Base-by-base conservation (phyloP, 2,888 invertebrate genomes). In the Orthosia gracilis region DNA sequence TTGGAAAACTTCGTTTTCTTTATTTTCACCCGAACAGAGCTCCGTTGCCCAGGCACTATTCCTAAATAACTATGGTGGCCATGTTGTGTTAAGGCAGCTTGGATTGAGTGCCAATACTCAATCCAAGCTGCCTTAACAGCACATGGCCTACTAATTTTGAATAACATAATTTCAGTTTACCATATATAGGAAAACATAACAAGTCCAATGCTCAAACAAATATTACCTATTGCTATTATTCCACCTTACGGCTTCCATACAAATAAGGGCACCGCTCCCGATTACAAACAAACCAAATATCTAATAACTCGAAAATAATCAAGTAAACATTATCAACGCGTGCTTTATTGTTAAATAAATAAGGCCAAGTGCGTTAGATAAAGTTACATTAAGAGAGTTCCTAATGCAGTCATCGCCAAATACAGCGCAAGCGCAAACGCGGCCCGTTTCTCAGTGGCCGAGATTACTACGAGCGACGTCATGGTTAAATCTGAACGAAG, bases 401-500 rank as follows among this genome's bases (percentile, higher is more conserved):
- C 92, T 92, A 93, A 93, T 94, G 93, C 93, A 93, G 91, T 91
- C 92, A 93, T 91, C 91, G 91, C 93, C 94, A 93, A 94, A 95
- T 94, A 92, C 89, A 93, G 93, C 89, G 82, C 88, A 81, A 23
- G 93, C 89, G 82, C 88, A 83, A 92, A 92, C 88, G 84, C 89
- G 82, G 87, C 87, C 78, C 85, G 90, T 92, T 93, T 94, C 93
- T 93, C 91, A 94, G 93, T 90, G 91, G 85, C 87, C 89, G 88
- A 90, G 89, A 82, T 85, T 76, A 76, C 83, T 83, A 77, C 78
- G 82, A 67, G 85, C 91, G 89, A 93, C 96, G 95, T 96, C 95
- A 96, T 93, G 89, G 91, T 92, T 95, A 94, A 95, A 95, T 94
- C 91, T 91, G 90, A 91, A 87, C 91, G 95, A 95, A 96, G 96